Evolutionary conservation across 2,797 vertebrate genomes (phyloP), one percentile per base, ranked within the genome.

Genomic region (Brotogeris chrysoptera): DNA sequence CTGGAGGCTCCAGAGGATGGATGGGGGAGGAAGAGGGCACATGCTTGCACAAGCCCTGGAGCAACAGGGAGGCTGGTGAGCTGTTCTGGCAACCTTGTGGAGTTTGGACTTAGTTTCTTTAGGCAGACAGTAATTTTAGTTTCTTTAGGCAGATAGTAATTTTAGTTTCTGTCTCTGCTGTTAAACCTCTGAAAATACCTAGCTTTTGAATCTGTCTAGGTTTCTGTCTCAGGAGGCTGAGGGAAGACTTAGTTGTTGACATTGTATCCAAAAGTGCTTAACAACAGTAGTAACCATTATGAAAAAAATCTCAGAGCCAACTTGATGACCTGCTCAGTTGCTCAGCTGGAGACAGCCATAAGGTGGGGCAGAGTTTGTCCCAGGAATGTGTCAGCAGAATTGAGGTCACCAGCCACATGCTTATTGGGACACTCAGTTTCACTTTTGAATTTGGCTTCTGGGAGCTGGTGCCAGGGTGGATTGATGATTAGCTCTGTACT

Each of bases 381-480:
- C 16, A 63, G 66, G 59, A 92, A 44, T 39, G 66, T 79, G 46
- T 88, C 87, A 89, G 65, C 85, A 92, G 84, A 92, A 44, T 30
- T 69, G 30, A 69, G 44, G 83, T 81, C 68, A 55, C 68, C 53
- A 86, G 85, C 82, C 57, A 72, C 4, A 3, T 90, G 61, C 53
- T 83, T 3, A 0, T 25, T 88, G 69, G 72, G 63, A 90, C 2
- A 1, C 32, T 78, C 5, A 2, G 52, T 88, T 86, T 94, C 68
- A 90, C 52, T 93, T 77, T 90, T 91, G 83, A 87, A 91, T 76
- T 85, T 86, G 28, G 23, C 16, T 90, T 79, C 47, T 19, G n/a
- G 50, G 71, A 68, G 64, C 32, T 1, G 16, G 68, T 9, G 79
- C 87, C 70, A 18, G 39, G 18, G 3, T 0, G 4, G 66, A 69